Evolutionary conservation across 1,140 invertebrate species (phyloP).

Genomic region (Pseudomyrmex dendroicus): DNA sequence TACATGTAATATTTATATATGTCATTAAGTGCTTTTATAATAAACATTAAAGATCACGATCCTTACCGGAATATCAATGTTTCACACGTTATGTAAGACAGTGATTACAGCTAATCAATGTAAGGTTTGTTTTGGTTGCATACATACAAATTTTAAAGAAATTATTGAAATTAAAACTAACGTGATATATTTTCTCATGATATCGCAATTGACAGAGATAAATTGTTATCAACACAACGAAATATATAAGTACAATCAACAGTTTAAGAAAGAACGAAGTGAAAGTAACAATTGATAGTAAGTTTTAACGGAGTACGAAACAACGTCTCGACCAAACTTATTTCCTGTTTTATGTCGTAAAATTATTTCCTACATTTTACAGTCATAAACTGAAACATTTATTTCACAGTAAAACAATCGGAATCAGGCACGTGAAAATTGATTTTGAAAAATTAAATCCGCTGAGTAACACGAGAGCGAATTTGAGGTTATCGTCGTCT

Average conservation of each 20-base stretch:
- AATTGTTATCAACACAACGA: neutral
- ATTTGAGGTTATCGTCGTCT: constrained; percentile 58
- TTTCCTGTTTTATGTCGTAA: neutral
- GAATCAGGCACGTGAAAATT: constrained; percentile 11
- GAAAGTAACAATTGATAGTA: constrained; percentile 46
- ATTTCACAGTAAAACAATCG: constrained; percentile 32
- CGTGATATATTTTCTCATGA: neutral
- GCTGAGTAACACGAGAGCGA: neutral
- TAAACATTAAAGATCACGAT: neutral
- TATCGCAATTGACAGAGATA: neutral
- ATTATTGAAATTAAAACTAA: neutral
- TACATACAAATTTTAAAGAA: neutral
- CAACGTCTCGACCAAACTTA: neutral
- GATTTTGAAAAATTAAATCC: constrained; percentile 32
- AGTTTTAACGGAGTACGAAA: neutral
- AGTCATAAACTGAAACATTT: constrained; percentile 15
- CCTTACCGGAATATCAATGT: constrained; percentile 16
- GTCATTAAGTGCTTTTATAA: neutral
- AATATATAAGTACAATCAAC: neutral
- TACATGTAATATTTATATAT: too few species aligned
- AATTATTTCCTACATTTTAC: neutral
- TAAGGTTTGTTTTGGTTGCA: constrained; percentile 67
- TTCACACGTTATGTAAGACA: constrained; percentile 76
- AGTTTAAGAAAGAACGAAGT: neutral
- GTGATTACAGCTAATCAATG: constrained; percentile 60